Evolutionary conservation across 2,113 vertebrate genomes (phyloP).

Genomic region (Piliocolobus tephrosceles): DNA sequence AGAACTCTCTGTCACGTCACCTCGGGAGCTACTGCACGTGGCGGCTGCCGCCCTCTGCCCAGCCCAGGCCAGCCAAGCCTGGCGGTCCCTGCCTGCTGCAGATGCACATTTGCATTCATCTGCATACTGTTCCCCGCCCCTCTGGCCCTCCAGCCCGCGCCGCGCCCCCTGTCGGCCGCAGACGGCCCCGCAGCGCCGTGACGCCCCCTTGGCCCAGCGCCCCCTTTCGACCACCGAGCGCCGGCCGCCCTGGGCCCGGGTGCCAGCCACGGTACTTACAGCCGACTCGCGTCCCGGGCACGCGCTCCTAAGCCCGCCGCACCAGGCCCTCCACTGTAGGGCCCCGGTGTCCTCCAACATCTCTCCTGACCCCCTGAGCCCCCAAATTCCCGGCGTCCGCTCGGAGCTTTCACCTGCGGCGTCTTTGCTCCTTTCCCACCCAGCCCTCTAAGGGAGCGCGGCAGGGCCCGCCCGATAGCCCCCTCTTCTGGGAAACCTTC

Average conservation of each 20-base stretch:
- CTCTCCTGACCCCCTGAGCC: background rate
- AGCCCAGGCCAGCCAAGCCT: background rate
- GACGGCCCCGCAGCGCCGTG: background rate
- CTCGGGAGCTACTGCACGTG: slow-evolving; percentile 18
- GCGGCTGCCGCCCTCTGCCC: background rate
- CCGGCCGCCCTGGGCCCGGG: accelerated
- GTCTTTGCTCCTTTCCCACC: background rate
- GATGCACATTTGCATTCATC: slow-evolving; percentile 54
- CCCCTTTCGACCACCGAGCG: background rate
- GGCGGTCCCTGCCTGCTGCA: background rate
- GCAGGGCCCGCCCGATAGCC: background rate
- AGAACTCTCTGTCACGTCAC: background rate
- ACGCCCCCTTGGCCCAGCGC: background rate
- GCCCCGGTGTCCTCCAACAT: background rate
- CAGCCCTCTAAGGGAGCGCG: background rate
- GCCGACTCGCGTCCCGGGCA: background rate
- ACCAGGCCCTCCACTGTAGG: background rate
- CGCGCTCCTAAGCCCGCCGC: background rate
- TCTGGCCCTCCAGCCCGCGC: background rate
- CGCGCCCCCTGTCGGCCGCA: slow-evolving; percentile 36
- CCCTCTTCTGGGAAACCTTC: background rate
- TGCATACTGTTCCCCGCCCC: slow-evolving; percentile 33
- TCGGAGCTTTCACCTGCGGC: background rate
- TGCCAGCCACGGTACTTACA: background rate
- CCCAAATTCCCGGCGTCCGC: background rate